Base-by-base conservation (phyloP, 2,113 vertebrate genomes). In the Thomomys bottae region DNA sequence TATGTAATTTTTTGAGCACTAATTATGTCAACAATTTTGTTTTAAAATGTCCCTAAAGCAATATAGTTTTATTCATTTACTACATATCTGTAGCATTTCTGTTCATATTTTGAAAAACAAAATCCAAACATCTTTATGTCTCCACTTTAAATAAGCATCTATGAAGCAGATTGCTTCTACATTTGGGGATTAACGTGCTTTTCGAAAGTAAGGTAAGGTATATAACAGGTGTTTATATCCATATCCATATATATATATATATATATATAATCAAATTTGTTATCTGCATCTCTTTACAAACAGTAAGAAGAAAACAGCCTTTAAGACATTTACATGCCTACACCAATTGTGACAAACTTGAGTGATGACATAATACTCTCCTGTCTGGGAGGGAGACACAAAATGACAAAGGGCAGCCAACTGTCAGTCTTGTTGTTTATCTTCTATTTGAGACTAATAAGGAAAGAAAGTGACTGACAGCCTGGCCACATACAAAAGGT, bases 371-470 rank as follows among this genome's bases (percentile, higher is more conserved):
- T 96, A 97, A 97, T 95, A 97, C 86, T 92, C 92, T 97, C 95
- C 96, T 96, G 94, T 96, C 96, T 96, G 92, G 95, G 96, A 92
- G 79, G 92, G 92, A 96, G 96, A 97, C 97, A 98, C 80, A 97
- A 96, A 98, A 97, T 95, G 80, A 96, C 96, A 97, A 97, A 97
- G 98, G 97, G 97, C 97, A 98, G 95, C 93, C 95, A 97, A 80
- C 97, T 97, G 97, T 97, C 98, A 97, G 83, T 97, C 96, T 97
- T 94, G 34, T 96, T 98, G 97, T 97, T 98, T 98, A 97, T 97
- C 95, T 98, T 97, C 94, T 91, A 91, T 95, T 95, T 96, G 94
- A 96, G 96, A 96, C 96, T 97, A 97, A 98, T 97, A 97, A 97
- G 95, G 90, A 61, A 96, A 82, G 95, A 94, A 87, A 61, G 85